phyloP scores from a whole-genome alignment of 2,888 invertebrate genomes.

The Neoscelio sp. region DNA sequence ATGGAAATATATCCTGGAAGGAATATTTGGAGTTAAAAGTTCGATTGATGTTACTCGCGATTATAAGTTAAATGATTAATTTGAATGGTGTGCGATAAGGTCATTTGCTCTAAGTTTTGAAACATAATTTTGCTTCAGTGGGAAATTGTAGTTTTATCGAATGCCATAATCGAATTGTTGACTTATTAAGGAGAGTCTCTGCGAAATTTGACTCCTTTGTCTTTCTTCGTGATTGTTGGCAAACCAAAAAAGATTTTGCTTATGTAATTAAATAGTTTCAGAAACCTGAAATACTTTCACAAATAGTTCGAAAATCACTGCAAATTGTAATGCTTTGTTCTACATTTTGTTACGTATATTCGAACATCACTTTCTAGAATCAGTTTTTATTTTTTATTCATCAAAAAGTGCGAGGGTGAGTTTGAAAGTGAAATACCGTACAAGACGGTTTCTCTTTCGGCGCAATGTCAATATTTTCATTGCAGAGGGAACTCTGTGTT shows the following conservation, averaged over 20 bases:
- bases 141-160: constrained; percentile 24
- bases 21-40: constrained; percentile 35
- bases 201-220: too few species aligned
- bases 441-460: constrained; percentile 51
- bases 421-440: constrained; percentile 41
- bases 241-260: too few species aligned
- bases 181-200: constrained; percentile 3
- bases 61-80: constrained; percentile 48
- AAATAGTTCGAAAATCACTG: too few species aligned
- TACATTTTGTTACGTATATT: constrained; percentile 1
- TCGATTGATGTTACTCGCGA: constrained; percentile 34
- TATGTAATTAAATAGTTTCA: too few species aligned
- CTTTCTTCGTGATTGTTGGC: neutral
- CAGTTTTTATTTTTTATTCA: constrained; percentile 50
- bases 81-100: constrained; percentile 24
- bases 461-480: constrained; percentile 65
- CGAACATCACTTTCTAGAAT: constrained; percentile 2
- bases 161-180: constrained; percentile 13
- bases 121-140: neutral
- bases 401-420: constrained; percentile 24
- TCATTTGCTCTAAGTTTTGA: constrained; percentile 7
- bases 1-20: constrained; percentile 1
- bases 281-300: too few species aligned
- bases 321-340: neutral
- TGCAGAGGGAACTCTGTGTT: constrained; percentile 32